phyloP scores from a whole-genome alignment of 1,140 invertebrate species.

The Lordiphosa clarofinis region DNA sequence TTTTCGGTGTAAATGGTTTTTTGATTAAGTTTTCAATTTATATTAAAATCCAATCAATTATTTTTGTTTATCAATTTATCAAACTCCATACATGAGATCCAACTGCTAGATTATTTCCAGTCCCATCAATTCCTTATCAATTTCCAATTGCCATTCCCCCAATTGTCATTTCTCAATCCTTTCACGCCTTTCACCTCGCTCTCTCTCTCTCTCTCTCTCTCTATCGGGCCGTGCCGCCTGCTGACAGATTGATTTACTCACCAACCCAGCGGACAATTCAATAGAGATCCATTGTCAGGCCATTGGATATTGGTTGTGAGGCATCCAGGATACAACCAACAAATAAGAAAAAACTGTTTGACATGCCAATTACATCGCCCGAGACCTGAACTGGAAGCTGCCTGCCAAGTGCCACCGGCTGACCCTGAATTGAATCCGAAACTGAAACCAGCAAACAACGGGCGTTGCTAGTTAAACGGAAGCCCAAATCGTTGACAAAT shows the following conservation, averaged over 20 bases:
- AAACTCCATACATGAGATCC: conserved; percentile 14
- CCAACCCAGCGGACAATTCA: conserved; percentile 47
- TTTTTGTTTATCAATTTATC: conserved; percentile 34
- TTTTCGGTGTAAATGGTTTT: no score
- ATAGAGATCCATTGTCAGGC: conserved; percentile 41
- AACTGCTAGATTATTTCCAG: conserved; percentile 4
- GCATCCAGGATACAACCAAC: conserved; percentile 42
- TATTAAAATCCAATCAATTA: conserved; percentile 3
- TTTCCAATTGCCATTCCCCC: conserved; percentile 21
- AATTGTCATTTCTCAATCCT: conserved; percentile 40
- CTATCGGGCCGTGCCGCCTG: conserved; percentile 14
- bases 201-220: conserved; percentile 1
- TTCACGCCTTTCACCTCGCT: conserved; percentile 67
- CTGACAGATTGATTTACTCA: conserved; percentile 56
- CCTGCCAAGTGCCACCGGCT: conserved; percentile 22
- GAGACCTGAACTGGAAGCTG: conserved; percentile 15
- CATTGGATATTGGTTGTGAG: conserved; percentile 10
- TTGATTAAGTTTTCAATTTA: background rate
- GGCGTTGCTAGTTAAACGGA: conserved; percentile 48
- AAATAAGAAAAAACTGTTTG: conserved; percentile 24
- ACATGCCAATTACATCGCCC: conserved; percentile 48
- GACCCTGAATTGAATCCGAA: conserved; percentile 39
- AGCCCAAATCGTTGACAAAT: conserved; percentile 75
- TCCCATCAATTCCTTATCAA: conserved; percentile 46
- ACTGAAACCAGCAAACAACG: conserved; percentile 12